Base-by-base conservation (phyloP, 2,113 vertebrate species). In the Sarotherodon lohbergeri region DNA sequence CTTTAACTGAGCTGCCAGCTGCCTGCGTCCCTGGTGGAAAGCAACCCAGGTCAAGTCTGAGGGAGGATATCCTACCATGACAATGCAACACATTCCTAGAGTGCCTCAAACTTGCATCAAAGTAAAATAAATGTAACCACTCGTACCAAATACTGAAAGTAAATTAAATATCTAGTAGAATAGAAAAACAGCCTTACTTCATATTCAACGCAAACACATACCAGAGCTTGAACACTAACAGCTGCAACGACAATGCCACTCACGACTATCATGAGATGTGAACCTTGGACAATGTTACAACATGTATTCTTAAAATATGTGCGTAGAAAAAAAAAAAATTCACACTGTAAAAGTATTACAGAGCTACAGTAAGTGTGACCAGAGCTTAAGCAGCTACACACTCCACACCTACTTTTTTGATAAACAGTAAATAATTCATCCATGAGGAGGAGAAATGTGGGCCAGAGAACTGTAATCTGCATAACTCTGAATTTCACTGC, bases 1-100 rank as follows among this genome's bases (percentile, higher is more conserved):
- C 90, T 95, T 96, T 87, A 93, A 94, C 87, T 93, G 90, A 95
- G 92, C 95, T 90, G 88, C 95, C 94, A 94, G 94, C 94, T 96
- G 95, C 87, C 93, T 85, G 76, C 8, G 24, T 88, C 86, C 17
- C 80, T 14, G 5, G 59, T 79, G 41, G 86, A 91, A 84, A 92
- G 89, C 52, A 80, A 88, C 83, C 57, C 84, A 83, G 92, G 92
- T 95, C 88, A 92, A 52, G 57, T 80, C 86, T 84, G 73, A 83
- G 80, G 80, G 83, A 93, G 84, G 80, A 90, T 89, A 88, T 90
- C 88, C 87, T 73, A 90, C 32, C 48, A 68, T 87, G 78, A 92
- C 89, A 84, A 86, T 85, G 81, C 43, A 82, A 81, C 84, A 57
- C 89, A 91, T 92, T 90, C 90, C 88, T 34, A 7, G 7, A 68